Percentiles rank a stretch among this genome's conserved stretches.
These are phyloP conservation scores for Girardinichthys multiradiatus DNA, from an alignment of 2,113 vertebrate genomes.

Conservation along the genomic window DNA sequence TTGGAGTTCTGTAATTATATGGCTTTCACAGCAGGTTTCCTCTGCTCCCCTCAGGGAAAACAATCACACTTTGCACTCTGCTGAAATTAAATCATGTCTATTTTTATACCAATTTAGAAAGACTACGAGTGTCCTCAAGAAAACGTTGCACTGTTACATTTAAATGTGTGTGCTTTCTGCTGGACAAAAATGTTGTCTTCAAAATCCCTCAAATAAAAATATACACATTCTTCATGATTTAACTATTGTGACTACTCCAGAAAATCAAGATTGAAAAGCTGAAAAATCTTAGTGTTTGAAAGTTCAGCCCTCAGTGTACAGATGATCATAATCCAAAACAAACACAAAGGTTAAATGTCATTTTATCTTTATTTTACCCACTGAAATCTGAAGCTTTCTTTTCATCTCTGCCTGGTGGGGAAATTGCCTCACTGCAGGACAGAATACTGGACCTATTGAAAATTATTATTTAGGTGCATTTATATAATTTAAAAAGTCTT, in stretches of 20 bases:
- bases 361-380: neutral
- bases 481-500: no score
- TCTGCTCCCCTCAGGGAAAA: conserved; percentile 7
- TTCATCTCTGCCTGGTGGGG: conserved; percentile 52
- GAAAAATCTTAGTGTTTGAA: conserved; percentile 15
- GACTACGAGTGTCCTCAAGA: neutral
- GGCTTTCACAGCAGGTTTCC: conserved; percentile 22
- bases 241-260: neutral
- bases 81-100: conserved; percentile 10
- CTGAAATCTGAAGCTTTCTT: neutral
- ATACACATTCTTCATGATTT: neutral
- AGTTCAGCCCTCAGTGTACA: conserved; percentile 8
- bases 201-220: neutral
- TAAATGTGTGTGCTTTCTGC: neutral
- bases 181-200: neutral
- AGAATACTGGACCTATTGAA: neutral
- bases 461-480: no score
- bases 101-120: neutral
- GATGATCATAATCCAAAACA: conserved; percentile 17
- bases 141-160: neutral
- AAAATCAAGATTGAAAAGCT: neutral
- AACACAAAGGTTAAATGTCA: conserved; percentile 13
- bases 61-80: conserved; percentile 6
- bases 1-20: neutral
- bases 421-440: conserved; percentile 19